A percentile compares a stretch with the other conserved stretches of the same genome.
phyloP scores from a whole-genome alignment of 1,140 invertebrate species.

The Cotesia vestalis region DNA sequence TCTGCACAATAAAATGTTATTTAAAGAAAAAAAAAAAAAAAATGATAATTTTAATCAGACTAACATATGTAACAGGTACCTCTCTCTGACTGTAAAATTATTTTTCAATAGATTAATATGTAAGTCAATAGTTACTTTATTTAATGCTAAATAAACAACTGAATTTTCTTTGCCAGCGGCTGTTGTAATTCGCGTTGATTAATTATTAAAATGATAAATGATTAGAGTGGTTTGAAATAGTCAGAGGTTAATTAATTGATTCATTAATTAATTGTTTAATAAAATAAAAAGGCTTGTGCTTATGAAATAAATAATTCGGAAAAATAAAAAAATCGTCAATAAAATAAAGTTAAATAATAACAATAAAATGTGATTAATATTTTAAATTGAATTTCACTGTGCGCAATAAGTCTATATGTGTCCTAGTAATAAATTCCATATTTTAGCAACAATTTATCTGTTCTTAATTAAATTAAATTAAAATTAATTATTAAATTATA shows the following conservation, averaged over 20 bases:
- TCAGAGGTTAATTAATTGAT: not conserved
- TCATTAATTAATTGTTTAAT: not conserved
- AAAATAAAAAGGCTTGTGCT: slow-evolving; percentile 1
- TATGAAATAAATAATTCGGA: slow-evolving; percentile 1
- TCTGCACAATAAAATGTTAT: slow-evolving; percentile 47
- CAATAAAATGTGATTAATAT: slow-evolving; percentile 31
- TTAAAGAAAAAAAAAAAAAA: not conserved
- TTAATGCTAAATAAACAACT: not conserved
- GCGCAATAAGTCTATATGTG: slow-evolving; percentile 41
- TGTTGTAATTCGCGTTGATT: not conserved
- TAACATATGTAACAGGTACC: slow-evolving; percentile 44
- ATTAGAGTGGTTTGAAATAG: not conserved
- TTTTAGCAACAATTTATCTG: slow-evolving; percentile 52
- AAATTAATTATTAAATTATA: not conserved
- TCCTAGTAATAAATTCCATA: slow-evolving; percentile 33
- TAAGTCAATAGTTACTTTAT: slow-evolving; percentile 4
- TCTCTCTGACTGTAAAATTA: slow-evolving; percentile 30
- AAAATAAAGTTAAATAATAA: slow-evolving; percentile 2
- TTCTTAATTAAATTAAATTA: slow-evolving; percentile 46
- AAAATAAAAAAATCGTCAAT: not conserved
- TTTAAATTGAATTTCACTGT: slow-evolving; percentile 54
- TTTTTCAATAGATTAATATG: slow-evolving; percentile 12
- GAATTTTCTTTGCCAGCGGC: not conserved
- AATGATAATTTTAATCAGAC: not conserved
- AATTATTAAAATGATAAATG: not conserved